A percentile compares a stretch with the other conserved stretches of the same genome.
Evolutionary conservation across 2,888 invertebrate species (phyloP).

Genomic region (Pediacus dermestoides): DNA sequence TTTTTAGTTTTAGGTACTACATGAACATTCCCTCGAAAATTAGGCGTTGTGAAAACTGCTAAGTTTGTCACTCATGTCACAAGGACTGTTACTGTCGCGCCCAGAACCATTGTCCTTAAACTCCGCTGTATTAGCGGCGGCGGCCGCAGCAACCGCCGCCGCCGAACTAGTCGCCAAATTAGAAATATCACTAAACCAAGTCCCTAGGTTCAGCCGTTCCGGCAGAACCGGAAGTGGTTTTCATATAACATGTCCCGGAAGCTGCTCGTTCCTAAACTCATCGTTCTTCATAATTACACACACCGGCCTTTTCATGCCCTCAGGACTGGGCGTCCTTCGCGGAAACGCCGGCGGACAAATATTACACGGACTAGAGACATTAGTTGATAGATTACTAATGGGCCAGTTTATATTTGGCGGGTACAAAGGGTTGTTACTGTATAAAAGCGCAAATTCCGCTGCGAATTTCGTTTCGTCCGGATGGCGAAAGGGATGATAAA

Average conservation of each 20-base stretch:
- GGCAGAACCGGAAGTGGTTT: conserved; percentile 81
- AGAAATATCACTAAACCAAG: conserved; percentile 49
- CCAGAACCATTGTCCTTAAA: conserved; percentile 35
- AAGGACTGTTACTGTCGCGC: conserved; percentile 43
- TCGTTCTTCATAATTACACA: conserved; percentile 63
- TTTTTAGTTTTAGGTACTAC: too few species aligned
- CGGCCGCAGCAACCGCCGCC: conserved; percentile 43
- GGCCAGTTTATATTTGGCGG: conserved; percentile 51
- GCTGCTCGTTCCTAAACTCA: conserved; percentile 53
- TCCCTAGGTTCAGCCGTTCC: conserved; percentile 60
- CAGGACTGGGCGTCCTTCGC: conserved; percentile 45
- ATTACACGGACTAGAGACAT: conserved; percentile 37
- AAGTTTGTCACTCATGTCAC: conserved; percentile 33
- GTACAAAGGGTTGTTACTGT: conserved; percentile 55
- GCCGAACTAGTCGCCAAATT: conserved; percentile 45
- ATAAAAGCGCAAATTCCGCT: conserved; percentile 67
- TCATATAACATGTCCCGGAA: conserved; percentile 71
- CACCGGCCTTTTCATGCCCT: conserved; percentile 54
- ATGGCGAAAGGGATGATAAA: conserved; percentile 61
- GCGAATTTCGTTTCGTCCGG: conserved; percentile 60
- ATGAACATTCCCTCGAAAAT: conserved; percentile 4
- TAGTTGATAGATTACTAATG: conserved; percentile 35
- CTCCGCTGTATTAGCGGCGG: conserved; percentile 27
- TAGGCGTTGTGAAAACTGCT: conserved; percentile 19
- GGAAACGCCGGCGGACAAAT: conserved; percentile 48